Evolutionary conservation across 1,140 invertebrate species (phyloP).

Genomic region (Andricus grossulariae): DNA sequence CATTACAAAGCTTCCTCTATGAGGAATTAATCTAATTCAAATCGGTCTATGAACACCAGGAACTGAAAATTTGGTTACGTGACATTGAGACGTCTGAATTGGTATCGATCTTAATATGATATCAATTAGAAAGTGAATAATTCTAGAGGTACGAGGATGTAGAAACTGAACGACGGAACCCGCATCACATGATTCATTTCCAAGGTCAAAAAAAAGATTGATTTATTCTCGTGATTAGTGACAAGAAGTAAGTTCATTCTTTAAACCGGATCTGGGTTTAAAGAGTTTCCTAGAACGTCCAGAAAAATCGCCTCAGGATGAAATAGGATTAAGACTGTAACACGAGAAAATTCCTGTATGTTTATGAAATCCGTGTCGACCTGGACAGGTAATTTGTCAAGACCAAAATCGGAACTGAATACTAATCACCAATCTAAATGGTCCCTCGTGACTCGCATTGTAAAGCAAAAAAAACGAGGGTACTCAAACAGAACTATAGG

Average conservation of each 20-base stretch:
- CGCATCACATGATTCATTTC: slow-evolving; percentile 12
- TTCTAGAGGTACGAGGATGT: slow-evolving; percentile 11
- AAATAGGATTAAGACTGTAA: slow-evolving; percentile 12
- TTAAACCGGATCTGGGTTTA: slow-evolving; percentile 13
- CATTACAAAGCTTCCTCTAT: no score
- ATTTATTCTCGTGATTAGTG: slow-evolving; percentile 16
- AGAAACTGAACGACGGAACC: slow-evolving; percentile 13
- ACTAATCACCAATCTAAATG: slow-evolving; percentile 16
- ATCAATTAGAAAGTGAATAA: slow-evolving; percentile 24
- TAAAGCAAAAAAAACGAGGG: background rate
- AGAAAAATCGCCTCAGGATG: slow-evolving; percentile 12
- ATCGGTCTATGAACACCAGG: background rate
- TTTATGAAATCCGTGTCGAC: slow-evolving; percentile 26
- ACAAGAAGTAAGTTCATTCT: slow-evolving; percentile 1
- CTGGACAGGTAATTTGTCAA: background rate
- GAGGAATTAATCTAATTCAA: background rate
- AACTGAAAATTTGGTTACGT: background rate
- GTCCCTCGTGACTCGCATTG: slow-evolving; percentile 21
- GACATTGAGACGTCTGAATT: background rate
- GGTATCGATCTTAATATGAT: background rate
- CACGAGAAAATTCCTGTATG: background rate
- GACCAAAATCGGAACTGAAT: slow-evolving; percentile 25
- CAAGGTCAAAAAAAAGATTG: slow-evolving; percentile 30
- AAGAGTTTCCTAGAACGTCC: slow-evolving; percentile 26
- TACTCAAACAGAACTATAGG: no score